These are phyloP conservation scores for Solen grandis DNA, from an alignment of 1,140 invertebrate genomes.

Conservation along the genomic window DNA sequence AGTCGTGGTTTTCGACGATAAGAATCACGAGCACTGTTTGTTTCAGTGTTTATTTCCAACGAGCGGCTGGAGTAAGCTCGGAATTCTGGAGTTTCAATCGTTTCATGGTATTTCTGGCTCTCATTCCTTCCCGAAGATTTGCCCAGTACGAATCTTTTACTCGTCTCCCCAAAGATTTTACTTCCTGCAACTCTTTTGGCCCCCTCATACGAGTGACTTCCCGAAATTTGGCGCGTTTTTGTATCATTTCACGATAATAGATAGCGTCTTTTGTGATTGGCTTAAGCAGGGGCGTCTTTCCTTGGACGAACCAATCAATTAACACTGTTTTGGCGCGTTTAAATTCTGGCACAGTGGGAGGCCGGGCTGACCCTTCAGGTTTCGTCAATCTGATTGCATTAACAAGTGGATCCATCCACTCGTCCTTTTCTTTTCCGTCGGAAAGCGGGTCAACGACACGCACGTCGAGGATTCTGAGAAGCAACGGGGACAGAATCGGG, in stretches of 20 bases:
- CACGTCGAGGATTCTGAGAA: slow-evolving; percentile 46
- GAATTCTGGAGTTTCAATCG: slow-evolving; percentile 35
- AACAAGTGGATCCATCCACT: not conserved
- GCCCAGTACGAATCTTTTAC: slow-evolving; percentile 49
- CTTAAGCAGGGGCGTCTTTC: slow-evolving; percentile 50
- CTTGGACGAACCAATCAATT: slow-evolving; percentile 55
- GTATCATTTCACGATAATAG: slow-evolving; percentile 53
- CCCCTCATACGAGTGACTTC: slow-evolving; percentile 19
- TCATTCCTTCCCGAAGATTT: slow-evolving; percentile 35
- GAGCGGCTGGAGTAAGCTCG: slow-evolving; percentile 22
- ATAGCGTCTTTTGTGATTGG: slow-evolving; percentile 56
- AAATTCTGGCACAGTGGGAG: not conserved
- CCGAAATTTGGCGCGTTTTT: slow-evolving; percentile 41
- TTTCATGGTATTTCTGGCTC: slow-evolving; percentile 49
- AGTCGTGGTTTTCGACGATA: too few species aligned
- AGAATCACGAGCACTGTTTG: too few species aligned
- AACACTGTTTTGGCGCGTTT: slow-evolving; percentile 44
- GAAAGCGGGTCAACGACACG: slow-evolving; percentile 42
- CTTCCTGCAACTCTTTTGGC: slow-evolving; percentile 28
- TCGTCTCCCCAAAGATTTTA: slow-evolving; percentile 28
- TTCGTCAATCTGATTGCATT: slow-evolving; percentile 16
- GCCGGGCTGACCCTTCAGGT: not conserved
- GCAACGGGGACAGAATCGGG: slow-evolving; percentile 41
- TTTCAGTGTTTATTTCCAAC: slow-evolving; percentile 41
- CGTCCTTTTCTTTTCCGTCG: not conserved